Percentiles rank a stretch among this genome's conserved stretches.
These are phyloP conservation scores for Chaenodraco wilsoni DNA, from an alignment of 2,797 vertebrate species.

Conservation along the genomic window DNA sequence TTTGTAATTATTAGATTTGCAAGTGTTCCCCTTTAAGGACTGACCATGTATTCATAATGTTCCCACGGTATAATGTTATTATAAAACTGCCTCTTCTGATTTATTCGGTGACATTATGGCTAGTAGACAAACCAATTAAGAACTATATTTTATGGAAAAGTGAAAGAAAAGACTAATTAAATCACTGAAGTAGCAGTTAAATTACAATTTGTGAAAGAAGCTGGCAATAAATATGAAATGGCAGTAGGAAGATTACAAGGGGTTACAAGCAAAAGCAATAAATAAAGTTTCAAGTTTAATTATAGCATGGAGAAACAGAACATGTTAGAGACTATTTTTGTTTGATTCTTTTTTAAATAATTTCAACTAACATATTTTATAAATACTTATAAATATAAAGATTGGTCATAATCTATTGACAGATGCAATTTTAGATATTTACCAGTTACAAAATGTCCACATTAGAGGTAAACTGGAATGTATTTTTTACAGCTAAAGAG, in stretches of 20 bases:
- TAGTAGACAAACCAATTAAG: not conserved
- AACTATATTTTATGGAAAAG: not conserved
- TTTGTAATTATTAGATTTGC: too few species aligned
- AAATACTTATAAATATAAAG: not conserved
- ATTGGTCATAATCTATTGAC: not conserved
- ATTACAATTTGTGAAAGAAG: not conserved
- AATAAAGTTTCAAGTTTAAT: not conserved
- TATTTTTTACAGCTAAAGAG: not conserved
- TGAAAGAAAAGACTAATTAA: not conserved
- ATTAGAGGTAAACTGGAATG: not conserved
- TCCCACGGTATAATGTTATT: not conserved
- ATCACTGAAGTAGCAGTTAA: not conserved
- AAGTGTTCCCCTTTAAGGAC: not conserved
- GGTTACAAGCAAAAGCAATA: not conserved
- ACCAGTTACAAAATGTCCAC: not conserved
- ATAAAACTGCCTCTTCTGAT: constrained; percentile 2
- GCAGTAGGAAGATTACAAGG: not conserved
- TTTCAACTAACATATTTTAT: not conserved
- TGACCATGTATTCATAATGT: not conserved
- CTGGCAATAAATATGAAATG: not conserved
- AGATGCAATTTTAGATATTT: not conserved
- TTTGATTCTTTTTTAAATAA: fast-evolving
- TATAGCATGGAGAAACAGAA: not conserved
- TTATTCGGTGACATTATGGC: constrained; percentile 1
- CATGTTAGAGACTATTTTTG: not conserved